Evolutionary conservation across 2,888 invertebrate genomes (phyloP).

Genomic region (Sthenelais limicola): DNA sequence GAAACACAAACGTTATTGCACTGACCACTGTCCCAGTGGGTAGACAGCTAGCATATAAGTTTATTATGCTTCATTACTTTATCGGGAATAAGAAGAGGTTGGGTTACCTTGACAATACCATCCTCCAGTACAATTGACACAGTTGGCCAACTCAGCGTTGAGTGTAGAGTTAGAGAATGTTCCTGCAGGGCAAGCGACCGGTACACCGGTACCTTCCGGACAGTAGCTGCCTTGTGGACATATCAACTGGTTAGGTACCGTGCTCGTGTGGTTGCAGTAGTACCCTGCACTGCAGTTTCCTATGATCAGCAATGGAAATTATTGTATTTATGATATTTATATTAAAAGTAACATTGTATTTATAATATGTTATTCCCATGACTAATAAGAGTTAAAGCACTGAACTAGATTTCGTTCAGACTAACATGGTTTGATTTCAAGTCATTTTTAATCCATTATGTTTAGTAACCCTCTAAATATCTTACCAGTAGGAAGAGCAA

Average conservation of each 20-base stretch:
- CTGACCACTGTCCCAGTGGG: background rate
- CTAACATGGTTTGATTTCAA: no score
- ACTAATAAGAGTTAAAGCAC: no score
- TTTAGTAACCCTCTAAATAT: no score
- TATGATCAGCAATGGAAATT: no score
- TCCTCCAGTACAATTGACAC: conserved; percentile 64
- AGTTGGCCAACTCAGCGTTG: conserved; percentile 58
- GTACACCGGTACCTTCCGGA: conserved; percentile 60
- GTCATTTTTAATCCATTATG: no score
- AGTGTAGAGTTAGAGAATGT: conserved; percentile 61
- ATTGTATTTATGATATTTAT: no score
- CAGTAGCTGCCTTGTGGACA: conserved; percentile 69
- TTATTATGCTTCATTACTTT: background rate
- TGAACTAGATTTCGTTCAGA: no score
- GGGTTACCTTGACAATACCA: conserved; percentile 66
- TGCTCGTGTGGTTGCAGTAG: conserved; percentile 67
- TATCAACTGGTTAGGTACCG: conserved; percentile 58
- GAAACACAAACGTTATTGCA: no score
- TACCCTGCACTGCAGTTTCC: conserved; percentile 54
- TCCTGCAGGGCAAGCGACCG: conserved; percentile 64
- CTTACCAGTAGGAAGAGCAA: conserved; percentile 62
- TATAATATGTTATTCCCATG: no score
- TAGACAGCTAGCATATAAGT: background rate
- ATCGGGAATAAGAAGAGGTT: background rate
- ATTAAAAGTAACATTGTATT: no score